Conservation (phyloP, 2,113 vertebrate species). For the Eonycteris spelaea region DNA sequence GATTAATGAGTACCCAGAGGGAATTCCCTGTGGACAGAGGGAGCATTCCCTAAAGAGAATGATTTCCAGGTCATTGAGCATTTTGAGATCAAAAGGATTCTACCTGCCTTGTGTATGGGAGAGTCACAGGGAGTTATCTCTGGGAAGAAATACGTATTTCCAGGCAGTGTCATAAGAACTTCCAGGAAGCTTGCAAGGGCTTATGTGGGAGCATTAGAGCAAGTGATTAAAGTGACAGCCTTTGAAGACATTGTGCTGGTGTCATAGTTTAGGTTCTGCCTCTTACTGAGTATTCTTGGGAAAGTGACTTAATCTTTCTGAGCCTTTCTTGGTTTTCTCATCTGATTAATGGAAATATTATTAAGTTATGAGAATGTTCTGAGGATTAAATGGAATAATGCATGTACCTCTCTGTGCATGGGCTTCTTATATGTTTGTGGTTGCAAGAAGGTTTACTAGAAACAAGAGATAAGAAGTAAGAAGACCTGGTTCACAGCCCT, state of each 20-base stretch:
- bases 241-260: not conserved
- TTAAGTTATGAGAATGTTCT: not conserved
- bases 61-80: not conserved
- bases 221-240: not conserved
- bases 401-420: not conserved
- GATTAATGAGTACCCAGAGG: conserved; percentile 18
- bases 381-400: not conserved
- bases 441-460: not conserved
- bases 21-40: not conserved
- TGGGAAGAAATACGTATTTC: not conserved
- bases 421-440: not conserved
- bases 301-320: not conserved
- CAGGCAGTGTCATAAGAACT: not conserved
- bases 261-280: not conserved
- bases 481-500: not conserved
- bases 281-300: not conserved
- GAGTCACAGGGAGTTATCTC: not conserved
- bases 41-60: not conserved
- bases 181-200: not conserved
- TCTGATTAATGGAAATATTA: not conserved
- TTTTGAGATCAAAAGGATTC: conserved; percentile 1
- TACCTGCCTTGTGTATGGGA: not conserved
- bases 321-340: not conserved
- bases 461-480: not conserved
- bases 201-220: not conserved